Evolutionary conservation across 1,140 invertebrate genomes (phyloP).

Genomic region (Cataglyphis hispanica): DNA sequence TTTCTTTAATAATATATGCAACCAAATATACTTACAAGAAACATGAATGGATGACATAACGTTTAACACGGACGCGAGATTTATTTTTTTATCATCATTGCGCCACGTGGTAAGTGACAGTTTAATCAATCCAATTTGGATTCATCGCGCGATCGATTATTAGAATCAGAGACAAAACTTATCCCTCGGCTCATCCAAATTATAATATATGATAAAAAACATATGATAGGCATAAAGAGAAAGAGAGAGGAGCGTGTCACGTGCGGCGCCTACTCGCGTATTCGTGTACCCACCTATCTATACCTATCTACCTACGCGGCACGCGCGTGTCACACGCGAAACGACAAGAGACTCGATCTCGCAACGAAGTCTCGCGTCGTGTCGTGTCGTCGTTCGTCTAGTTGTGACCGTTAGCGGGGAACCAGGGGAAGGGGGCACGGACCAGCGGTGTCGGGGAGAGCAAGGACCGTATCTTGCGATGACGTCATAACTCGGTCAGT

Average conservation of each 20-base stretch:
- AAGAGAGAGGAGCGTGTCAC: slow-evolving; percentile 1
- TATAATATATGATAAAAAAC: no score
- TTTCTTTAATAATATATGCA: no score
- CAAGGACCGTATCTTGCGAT: slow-evolving; percentile 59
- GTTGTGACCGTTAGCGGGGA: slow-evolving; percentile 51
- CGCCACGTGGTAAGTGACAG: not conserved
- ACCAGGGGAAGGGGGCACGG: not conserved
- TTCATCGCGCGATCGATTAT: not conserved
- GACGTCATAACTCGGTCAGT: slow-evolving; percentile 83
- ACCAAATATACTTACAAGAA: not conserved
- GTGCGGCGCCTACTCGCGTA: slow-evolving; percentile 38
- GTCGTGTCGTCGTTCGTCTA: slow-evolving; percentile 52
- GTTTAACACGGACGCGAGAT: not conserved
- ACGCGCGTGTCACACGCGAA: slow-evolving; percentile 56
- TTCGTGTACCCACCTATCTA: slow-evolving; percentile 8
- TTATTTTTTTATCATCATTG: not conserved
- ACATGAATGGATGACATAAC: not conserved
- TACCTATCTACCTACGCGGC: slow-evolving; percentile 30
- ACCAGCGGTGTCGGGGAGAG: not conserved
- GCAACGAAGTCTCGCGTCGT: slow-evolving; percentile 34
- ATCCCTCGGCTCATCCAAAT: slow-evolving; percentile 9
- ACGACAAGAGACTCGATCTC: not conserved
- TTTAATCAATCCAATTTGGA: slow-evolving; percentile 17
- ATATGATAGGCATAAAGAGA: not conserved
- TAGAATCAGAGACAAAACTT: not conserved